Percentiles rank a stretch among this genome's conserved stretches.
Conservation (phyloP, 2,888 invertebrate species). For the Aphidoletes aphidimyza region DNA sequence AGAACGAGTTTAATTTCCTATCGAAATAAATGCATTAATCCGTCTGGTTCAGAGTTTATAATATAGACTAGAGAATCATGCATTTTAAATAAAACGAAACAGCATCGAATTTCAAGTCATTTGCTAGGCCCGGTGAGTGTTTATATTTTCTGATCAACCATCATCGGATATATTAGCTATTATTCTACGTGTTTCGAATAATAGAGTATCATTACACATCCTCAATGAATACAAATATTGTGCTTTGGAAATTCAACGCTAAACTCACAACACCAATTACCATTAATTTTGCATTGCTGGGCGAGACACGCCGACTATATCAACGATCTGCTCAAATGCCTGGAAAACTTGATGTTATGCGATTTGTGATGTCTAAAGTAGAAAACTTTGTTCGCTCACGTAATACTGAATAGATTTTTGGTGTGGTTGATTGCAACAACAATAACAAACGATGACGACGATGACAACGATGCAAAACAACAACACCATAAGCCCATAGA, state of each 20-base stretch:
- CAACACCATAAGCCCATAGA: background rate
- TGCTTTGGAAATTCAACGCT: background rate
- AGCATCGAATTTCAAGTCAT: background rate
- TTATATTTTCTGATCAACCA: conserved; percentile 38
- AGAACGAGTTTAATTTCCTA: background rate
- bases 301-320: background rate
- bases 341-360: background rate
- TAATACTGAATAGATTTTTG: background rate
- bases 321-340: background rate
- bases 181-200: conserved; percentile 36
- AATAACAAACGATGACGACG: background rate
- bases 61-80: background rate
- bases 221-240: conserved; percentile 10
- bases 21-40: conserved; percentile 2
- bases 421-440: background rate
- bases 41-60: background rate
- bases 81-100: background rate
- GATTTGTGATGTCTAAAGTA: background rate
- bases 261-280: conserved; percentile 7
- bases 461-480: too few species aligned
- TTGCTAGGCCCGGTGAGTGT: background rate
- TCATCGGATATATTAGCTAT: background rate
- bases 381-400: background rate
- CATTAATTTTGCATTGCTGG: background rate
- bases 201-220: conserved; percentile 8